phyloP scores from a whole-genome alignment of 2,113 vertebrate genomes.

The Toxotes jaculatrix region DNA sequence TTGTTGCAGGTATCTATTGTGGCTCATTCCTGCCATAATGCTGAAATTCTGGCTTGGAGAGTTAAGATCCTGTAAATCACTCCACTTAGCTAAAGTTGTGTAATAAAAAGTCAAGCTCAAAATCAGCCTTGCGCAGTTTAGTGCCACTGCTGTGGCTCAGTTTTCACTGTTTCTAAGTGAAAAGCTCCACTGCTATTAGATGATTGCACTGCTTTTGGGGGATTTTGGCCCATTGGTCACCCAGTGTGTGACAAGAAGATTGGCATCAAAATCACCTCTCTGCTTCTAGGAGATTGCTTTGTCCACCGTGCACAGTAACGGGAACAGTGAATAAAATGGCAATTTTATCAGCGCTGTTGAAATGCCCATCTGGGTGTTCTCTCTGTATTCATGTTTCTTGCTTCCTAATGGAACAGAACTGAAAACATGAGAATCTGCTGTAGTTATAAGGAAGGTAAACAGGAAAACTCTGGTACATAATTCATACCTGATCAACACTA shows the following conservation, averaged over 20 bases:
- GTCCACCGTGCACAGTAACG: slow-evolving; percentile 47
- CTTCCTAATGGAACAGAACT: slow-evolving; percentile 5
- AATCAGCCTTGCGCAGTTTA: slow-evolving; percentile 40
- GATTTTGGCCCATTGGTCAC: slow-evolving; percentile 48
- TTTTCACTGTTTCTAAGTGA: slow-evolving; percentile 38
- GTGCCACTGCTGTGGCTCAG: slow-evolving; percentile 13
- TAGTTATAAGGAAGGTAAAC: not conserved
- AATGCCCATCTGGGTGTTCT: slow-evolving; percentile 30
- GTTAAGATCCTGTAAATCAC: slow-evolving; percentile 47
- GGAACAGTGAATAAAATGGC: slow-evolving; percentile 39
- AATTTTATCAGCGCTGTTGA: slow-evolving; percentile 41
- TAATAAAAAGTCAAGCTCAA: slow-evolving; percentile 57
- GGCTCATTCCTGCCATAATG: slow-evolving; percentile 37
- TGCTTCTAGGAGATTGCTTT: slow-evolving; percentile 48
- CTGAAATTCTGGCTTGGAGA: slow-evolving; percentile 25
- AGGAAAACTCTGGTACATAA: not conserved
- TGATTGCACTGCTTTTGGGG: slow-evolving; percentile 47
- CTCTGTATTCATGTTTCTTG: slow-evolving; percentile 13
- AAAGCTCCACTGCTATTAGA: slow-evolving; percentile 46
- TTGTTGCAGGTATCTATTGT: slow-evolving; percentile 50
- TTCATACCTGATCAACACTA: slow-evolving; percentile 8
- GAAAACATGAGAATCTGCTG: slow-evolving; percentile 11
- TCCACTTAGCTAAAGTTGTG: slow-evolving; percentile 41
- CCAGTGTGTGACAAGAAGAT: slow-evolving; percentile 49
- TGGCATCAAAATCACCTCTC: slow-evolving; percentile 51